Evolutionary conservation across 2,113 vertebrate genomes (phyloP), one percentile per base, ranked within the genome.

Genomic region (Symphodus melops): DNA sequence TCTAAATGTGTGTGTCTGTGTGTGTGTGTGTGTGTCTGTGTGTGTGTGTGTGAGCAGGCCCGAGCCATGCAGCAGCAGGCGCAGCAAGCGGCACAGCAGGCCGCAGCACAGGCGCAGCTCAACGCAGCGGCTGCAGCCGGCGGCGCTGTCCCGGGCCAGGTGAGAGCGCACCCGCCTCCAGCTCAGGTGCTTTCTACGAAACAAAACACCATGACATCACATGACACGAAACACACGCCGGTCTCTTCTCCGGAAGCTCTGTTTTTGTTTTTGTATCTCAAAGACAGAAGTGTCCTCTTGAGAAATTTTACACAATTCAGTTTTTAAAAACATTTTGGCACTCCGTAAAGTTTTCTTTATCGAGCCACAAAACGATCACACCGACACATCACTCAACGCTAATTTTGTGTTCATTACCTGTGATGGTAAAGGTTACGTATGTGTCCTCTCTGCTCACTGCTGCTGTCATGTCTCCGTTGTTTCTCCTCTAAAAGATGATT

Each of bases 401-500:
- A 39, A 39, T 1, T 39, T 1, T 39, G 37, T 39, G 37, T 17
- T 48, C 5, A 5, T 48, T 48, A 16, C 13, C 6, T 48, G 44
- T 48, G 5, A 48, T 4, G 4, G 16, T 48, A 16, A 48, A 44
- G 10, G 13, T 17, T 10, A 9, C 94, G 93, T 96, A 39, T 64
- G 33, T 57, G 4, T 95, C 94, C 95, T 95, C 93, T 95, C 93
- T 95, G 55, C 58, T 76, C 58, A 79, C 71, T 21, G 41, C 83
- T 94, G 93, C 94, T 93, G 94, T 8, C 28, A 13, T 79, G 44
- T 72, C 1, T 59, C 39, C 14, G 44, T 58, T n/a, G 16, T 49
- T 7, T 52, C 39, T 67, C 68, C 25, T 67, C 94, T 96, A 93
- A 93, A 25, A 96, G 97, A 91, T 97, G 94, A 95, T 95, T 85